Evolutionary conservation across 2,888 invertebrate genomes (phyloP), one percentile per base, ranked within the genome.

Genomic region (Dolichomitus sp.): DNA sequence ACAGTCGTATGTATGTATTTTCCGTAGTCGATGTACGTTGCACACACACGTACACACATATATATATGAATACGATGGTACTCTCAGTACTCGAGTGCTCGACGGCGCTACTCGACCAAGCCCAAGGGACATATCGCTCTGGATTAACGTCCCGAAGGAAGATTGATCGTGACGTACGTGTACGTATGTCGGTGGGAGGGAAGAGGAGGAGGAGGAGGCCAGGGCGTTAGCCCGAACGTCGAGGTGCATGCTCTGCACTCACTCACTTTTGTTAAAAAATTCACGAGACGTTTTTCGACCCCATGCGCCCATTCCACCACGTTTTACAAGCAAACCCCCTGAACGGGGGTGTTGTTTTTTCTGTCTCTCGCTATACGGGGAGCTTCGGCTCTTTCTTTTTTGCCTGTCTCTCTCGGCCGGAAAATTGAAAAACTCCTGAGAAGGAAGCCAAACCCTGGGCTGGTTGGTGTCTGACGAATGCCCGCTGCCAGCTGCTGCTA

Each of bases 91-190:
- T 76, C 68, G 83, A 82, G 79, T 70, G 74, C 42, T 57, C 69
- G 74, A 70, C 52, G 73, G 61, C 54, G 74, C 70, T 68, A 54
- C 72, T 80, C 79, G 83, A 68, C 79, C 79, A 66, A 76, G 17
- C 79, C 83, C 83, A 50, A 42, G 83, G 79, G 79, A 76, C 83
- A 78, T 83, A 83, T 83, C 83, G 75, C 75, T 83, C 83, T 83
- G 83, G 79, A 83, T 83, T 83, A 83, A 83, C 83, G 83, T 83
- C 79, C 83, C 79, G 83, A 83, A 80, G 83, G 72, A 83, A 83
- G 83, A 83, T 83, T 83, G 83, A 83, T 83, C 75, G 76, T 72
- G 83, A 83, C 75, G 79, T 83, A 76, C 75, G 75, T 82, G 74
- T 76, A 63, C 68, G 74, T 80, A 80, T 42, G 54, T 45, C 33